Evolutionary conservation across 1,140 invertebrate species (phyloP).

Genomic region (Conus ventricosus): DNA sequence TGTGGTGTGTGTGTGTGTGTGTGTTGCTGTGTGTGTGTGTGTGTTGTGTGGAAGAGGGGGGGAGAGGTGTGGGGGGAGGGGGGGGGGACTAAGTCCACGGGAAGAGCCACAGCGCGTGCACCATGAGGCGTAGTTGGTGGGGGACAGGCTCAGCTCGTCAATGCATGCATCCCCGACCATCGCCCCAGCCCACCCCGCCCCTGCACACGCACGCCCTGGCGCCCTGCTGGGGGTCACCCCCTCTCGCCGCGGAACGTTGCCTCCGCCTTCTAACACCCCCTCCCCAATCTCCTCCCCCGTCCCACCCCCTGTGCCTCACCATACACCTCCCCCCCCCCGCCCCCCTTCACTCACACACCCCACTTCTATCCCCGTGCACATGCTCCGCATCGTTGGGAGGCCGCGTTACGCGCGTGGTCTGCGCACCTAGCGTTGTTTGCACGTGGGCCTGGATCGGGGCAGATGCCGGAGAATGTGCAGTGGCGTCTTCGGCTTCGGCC

Average conservation of each 20-base stretch:
- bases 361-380: neutral
- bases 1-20: no score
- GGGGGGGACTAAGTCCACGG: neutral
- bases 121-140: neutral
- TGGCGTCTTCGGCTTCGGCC: constrained; percentile 8
- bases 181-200: neutral
- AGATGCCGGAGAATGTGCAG: constrained; percentile 21
- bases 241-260: neutral
- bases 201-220: constrained; percentile 12
- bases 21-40: no score
- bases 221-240: neutral
- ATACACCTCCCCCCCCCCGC: neutral
- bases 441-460: constrained; percentile 18
- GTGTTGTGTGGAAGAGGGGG: neutral
- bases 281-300: neutral
- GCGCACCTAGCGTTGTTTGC: neutral
- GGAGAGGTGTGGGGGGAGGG: neutral
- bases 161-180: constrained; percentile 17
- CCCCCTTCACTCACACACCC: neutral
- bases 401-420: constrained; percentile 8
- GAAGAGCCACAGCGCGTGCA: neutral
- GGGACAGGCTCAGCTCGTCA: constrained; percentile 10
- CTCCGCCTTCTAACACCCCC: no score
- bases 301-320: neutral
- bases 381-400: constrained; percentile 16